phyloP scores from a whole-genome alignment of 2,888 invertebrate genomes.

The Tenodera sinensis region DNA sequence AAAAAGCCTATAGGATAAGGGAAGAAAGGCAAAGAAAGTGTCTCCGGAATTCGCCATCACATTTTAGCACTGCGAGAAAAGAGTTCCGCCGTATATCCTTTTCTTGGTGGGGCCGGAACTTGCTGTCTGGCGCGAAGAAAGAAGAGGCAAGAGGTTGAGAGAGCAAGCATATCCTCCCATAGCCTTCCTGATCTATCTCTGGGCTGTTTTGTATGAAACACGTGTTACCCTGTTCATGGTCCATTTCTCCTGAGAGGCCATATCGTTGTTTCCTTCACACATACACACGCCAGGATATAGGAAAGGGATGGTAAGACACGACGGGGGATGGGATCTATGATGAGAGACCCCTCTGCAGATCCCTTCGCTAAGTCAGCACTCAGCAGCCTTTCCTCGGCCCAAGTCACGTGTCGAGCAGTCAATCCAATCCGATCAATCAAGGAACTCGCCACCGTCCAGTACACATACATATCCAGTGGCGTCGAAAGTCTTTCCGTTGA shows the following conservation, averaged over 20 bases:
- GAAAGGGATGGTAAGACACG: background rate
- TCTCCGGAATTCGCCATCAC: background rate
- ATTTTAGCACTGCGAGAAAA: background rate
- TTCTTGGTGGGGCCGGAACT: background rate
- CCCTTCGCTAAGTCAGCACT: background rate
- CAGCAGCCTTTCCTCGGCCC: background rate
- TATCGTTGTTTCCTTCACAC: conserved; percentile 2
- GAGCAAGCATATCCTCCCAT: background rate
- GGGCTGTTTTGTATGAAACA: conserved; percentile 10
- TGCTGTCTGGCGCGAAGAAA: background rate
- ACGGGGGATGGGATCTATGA: conserved; percentile 1
- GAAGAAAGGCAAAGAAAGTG: background rate
- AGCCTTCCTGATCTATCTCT: background rate
- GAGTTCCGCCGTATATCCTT: background rate
- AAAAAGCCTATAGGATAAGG: background rate
- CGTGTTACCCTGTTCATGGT: conserved; percentile 12
- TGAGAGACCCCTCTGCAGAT: background rate
- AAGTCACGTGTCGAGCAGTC: conserved; percentile 9
- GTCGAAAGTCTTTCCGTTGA: background rate
- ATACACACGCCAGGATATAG: background rate
- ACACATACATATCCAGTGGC: background rate
- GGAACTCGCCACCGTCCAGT: background rate
- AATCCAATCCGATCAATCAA: conserved; percentile 19
- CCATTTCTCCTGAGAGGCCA: conserved; percentile 12
- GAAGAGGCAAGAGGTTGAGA: background rate